Evolutionary conservation across 2,113 vertebrate species (phyloP), one percentile per base, ranked within the genome.

Genomic region (Cynocephalus volans): DNA sequence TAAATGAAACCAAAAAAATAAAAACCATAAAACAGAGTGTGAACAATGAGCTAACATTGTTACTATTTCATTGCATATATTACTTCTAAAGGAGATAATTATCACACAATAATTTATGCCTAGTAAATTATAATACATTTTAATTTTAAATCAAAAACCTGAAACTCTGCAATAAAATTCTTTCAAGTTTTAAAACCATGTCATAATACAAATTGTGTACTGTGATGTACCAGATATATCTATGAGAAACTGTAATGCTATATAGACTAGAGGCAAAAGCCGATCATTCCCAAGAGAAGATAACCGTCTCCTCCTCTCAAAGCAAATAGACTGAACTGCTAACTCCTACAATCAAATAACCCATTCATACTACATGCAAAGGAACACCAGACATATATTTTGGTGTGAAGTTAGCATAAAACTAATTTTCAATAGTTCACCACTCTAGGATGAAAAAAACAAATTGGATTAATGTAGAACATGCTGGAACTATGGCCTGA

Each of bases 1-100:
- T 75, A 14, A 90, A 64, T 81, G 26, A 96, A 97, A 94, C 45
- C 82, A 93, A 92, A 54, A 88, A 72, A 96, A 90, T 58, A 48
- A 80, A 90, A 91, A 56, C 2, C 17, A 92, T 28, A 54, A 73
- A 64, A 41, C 5, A 70, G 24, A 95, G 11, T 56, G 1, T 14
- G 70, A 83, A 36, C 58, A 94, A 86, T 72, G 50, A 92, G 10
- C 21, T 85, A 73, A 80, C 15, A 62, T n/a, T 85, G 28, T 33
- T 75, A 80, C 75, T 70, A 77, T 81, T 90, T 88, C 28, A 77
- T 45, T 87, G 72, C 60, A 24, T 58, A 54, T 52, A 48, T 80
- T 84, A 79, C 3, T 89, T 62, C 14, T 86, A 81, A 73, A 28
- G 19, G 50, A 96, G 28, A 54, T 54, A 52, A 96, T 64, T 76